These are phyloP conservation scores for Tenthredo distinguenda DNA, from an alignment of 2,888 invertebrate species.

Conservation along the genomic window DNA sequence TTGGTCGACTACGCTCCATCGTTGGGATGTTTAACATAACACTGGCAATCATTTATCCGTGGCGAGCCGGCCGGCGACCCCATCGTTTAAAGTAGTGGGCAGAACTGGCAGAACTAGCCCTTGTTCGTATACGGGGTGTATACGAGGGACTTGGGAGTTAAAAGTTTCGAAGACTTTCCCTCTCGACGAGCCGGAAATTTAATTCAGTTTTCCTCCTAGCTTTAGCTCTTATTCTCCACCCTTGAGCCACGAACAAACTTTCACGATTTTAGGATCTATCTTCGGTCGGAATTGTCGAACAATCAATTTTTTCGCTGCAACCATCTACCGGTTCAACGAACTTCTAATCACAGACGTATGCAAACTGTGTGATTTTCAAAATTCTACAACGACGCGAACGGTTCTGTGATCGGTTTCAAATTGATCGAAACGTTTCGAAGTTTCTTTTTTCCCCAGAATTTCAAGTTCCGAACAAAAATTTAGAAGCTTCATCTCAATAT, in stretches of 20 bases:
- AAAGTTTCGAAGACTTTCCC: slow-evolving; percentile 18
- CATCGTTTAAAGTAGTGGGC: slow-evolving; percentile 75
- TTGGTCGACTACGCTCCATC: slow-evolving; percentile 56
- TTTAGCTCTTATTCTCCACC: not conserved
- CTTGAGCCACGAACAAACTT: slow-evolving; percentile 1
- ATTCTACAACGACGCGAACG: not conserved
- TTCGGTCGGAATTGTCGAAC: not conserved
- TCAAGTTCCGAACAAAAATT: not conserved
- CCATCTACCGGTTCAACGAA: not conserved
- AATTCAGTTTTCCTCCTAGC: slow-evolving; percentile 2
- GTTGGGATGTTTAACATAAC: slow-evolving; percentile 77
- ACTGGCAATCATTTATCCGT: slow-evolving; percentile 77
- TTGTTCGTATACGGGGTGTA: slow-evolving; percentile 58
- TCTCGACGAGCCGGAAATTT: slow-evolving; percentile 2
- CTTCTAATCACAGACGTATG: not conserved
- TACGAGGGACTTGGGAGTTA: not conserved
- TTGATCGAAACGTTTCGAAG: not conserved
- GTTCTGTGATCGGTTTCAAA: not conserved
- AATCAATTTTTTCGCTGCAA: not conserved
- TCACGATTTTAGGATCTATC: not conserved
- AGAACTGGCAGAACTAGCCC: slow-evolving; percentile 69
- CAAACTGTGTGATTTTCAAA: not conserved
- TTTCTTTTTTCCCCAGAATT: not conserved
- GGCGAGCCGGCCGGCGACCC: slow-evolving; percentile 74
- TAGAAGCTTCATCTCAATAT: not conserved